Evolutionary conservation across 2,888 invertebrate species (phyloP).

Genomic region (Phyllotreta striolata): DNA sequence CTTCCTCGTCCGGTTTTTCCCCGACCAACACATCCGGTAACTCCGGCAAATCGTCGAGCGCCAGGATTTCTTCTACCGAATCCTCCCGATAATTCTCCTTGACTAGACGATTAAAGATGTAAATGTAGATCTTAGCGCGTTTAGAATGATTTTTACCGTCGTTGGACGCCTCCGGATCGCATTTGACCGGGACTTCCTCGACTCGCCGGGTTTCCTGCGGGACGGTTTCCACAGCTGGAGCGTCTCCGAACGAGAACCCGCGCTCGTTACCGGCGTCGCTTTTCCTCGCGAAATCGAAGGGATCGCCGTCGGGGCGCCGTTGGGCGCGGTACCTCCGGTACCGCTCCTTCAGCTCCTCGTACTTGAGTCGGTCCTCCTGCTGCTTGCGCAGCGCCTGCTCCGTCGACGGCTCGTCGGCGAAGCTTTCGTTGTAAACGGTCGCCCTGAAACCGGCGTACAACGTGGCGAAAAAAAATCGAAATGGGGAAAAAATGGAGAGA

Average conservation of each 20-base stretch:
- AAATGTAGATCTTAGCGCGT: too few relatives aligned
- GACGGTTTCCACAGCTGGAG: too few relatives aligned
- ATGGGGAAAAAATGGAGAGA: conserved; percentile 10
- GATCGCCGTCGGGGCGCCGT: not conserved
- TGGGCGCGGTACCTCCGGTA: not conserved
- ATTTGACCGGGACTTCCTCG: too few relatives aligned
- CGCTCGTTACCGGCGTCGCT: not conserved
- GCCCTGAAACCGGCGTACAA: not conserved
- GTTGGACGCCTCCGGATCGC: too few relatives aligned
- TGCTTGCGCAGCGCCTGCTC: conserved; percentile 2
- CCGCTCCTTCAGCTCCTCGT: not conserved
- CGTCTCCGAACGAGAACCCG: too few relatives aligned
- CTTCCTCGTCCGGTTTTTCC: conserved; percentile 9
- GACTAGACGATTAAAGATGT: too few relatives aligned
- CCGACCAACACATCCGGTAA: too few relatives aligned
- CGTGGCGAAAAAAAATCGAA: conserved; percentile 2
- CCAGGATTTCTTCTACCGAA: too few relatives aligned
- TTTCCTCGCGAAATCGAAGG: not conserved
- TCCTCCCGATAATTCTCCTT: too few relatives aligned
- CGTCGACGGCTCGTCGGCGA: conserved; percentile 4
- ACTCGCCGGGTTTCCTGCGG: too few relatives aligned
- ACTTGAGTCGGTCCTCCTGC: not conserved
- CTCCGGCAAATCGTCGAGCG: too few relatives aligned
- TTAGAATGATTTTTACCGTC: too few relatives aligned
- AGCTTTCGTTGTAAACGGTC: conserved; percentile 4